Percentiles rank a stretch among this genome's conserved stretches.
phyloP scores from a whole-genome alignment of 2,888 invertebrate genomes.

The Trachelus stipa region DNA sequence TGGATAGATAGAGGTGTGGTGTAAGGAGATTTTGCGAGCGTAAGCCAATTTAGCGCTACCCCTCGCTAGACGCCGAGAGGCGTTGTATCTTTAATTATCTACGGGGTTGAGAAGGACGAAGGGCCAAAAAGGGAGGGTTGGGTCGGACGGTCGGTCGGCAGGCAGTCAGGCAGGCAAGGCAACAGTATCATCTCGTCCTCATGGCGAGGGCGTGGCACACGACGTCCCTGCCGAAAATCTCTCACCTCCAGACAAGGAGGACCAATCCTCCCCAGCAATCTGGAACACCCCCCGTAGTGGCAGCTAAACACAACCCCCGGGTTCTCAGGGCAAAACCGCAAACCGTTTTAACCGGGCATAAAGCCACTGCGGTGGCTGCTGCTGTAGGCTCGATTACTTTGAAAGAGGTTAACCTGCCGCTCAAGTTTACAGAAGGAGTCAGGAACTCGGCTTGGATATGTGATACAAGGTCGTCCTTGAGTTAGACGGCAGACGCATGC shows the following conservation, averaged over 20 bases:
- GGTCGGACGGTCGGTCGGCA: conserved; percentile 4
- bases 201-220: conserved; percentile 55
- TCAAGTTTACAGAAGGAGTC: conserved; percentile 10
- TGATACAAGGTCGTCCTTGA: conserved; percentile 37
- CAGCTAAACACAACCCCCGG: not conserved
- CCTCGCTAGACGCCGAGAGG: conserved; percentile 30
- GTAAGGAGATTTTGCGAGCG: conserved; percentile 46
- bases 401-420: not conserved
- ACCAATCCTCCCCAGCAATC: conserved; percentile 15
- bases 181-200: conserved; percentile 56
- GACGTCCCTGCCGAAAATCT: conserved; percentile 39
- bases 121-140: not conserved
- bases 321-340: conserved; percentile 28
- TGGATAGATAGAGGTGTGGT: not conserved
- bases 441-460: conserved; percentile 20
- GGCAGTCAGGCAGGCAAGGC: conserved; percentile 11
- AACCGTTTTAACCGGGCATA: not conserved
- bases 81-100: conserved; percentile 63
- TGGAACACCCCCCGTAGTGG: conserved; percentile 14
- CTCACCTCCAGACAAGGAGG: conserved; percentile 29
- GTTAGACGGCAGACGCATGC: conserved; percentile 37
- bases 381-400: not conserved
- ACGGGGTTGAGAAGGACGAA: conserved; percentile 28
- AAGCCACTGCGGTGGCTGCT: conserved; percentile 1
- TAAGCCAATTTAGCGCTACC: conserved; percentile 53